Evolutionary conservation across 2,113 vertebrate genomes (phyloP).

Genomic region (Clarias gariepinus): DNA sequence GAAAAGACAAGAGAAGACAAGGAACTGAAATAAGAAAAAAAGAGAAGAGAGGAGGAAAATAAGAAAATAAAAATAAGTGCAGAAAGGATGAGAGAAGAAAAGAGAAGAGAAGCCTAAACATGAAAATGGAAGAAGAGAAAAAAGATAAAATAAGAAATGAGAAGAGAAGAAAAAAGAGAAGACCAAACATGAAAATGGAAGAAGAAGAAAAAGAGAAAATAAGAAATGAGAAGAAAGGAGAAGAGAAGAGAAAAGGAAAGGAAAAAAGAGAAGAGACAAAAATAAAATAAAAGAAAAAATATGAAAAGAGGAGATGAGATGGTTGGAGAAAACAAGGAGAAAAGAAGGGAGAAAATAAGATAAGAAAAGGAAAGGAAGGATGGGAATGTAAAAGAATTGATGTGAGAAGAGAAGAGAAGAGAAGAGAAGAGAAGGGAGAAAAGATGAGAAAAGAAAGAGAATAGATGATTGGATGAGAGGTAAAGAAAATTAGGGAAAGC

Average conservation of each 20-base stretch:
- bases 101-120: too few relatives aligned
- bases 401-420: not conserved
- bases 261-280: not conserved
- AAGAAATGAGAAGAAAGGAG: not conserved
- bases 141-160: not conserved
- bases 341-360: not conserved
- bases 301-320: not conserved
- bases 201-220: not conserved
- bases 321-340: not conserved
- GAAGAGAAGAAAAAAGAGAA: not conserved
- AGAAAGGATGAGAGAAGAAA: too few relatives aligned
- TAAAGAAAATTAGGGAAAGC: too few relatives aligned
- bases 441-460: conserved; percentile 19
- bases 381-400: not conserved
- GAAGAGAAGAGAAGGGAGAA: not conserved
- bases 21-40: not conserved
- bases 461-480: not conserved
- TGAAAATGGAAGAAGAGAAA: not conserved
- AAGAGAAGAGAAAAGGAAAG: not conserved
- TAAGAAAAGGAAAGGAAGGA: not conserved
- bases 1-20: not conserved
- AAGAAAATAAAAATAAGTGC: not conserved
- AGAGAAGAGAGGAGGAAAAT: not conserved
- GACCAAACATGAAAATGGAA: too few relatives aligned
- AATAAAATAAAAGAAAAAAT: not conserved